Conservation (phyloP, 2,113 vertebrate genomes). For the Cervus canadensis region DNA sequence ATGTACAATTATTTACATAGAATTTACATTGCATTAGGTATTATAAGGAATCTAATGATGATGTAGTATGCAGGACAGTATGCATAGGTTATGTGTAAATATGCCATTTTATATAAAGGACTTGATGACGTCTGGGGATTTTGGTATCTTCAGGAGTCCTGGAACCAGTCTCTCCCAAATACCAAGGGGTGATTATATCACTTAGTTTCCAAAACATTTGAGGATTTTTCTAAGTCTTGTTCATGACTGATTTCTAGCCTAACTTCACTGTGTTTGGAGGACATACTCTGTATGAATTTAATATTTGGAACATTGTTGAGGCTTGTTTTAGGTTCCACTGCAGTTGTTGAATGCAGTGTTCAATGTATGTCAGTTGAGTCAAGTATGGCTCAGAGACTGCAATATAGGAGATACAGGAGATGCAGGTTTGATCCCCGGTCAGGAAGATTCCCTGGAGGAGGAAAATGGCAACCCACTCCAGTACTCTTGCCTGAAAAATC, state of each 20-base stretch:
- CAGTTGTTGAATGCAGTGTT: background rate
- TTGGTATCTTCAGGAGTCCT: background rate
- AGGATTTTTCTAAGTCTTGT: background rate
- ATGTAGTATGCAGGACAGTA: background rate
- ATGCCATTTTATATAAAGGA: background rate
- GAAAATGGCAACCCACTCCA: background rate
- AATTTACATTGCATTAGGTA: background rate
- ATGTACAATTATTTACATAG: background rate
- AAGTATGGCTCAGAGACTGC: background rate
- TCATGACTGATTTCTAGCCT: background rate
- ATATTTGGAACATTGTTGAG: background rate
- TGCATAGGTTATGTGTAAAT: background rate
- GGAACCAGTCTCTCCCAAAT: background rate
- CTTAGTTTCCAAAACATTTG: constrained; percentile 26
- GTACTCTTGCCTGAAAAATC: background rate
- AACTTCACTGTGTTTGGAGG: background rate
- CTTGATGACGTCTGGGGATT: background rate
- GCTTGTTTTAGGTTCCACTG: background rate
- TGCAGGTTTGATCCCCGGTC: background rate
- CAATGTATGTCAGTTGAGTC: background rate
- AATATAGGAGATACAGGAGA: background rate
- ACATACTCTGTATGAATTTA: background rate
- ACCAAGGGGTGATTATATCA: background rate
- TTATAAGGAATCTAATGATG: background rate
- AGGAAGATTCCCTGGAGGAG: background rate